Evolutionary conservation across 2,797 vertebrate species (phyloP).

Genomic region (Pampus argenteus): DNA sequence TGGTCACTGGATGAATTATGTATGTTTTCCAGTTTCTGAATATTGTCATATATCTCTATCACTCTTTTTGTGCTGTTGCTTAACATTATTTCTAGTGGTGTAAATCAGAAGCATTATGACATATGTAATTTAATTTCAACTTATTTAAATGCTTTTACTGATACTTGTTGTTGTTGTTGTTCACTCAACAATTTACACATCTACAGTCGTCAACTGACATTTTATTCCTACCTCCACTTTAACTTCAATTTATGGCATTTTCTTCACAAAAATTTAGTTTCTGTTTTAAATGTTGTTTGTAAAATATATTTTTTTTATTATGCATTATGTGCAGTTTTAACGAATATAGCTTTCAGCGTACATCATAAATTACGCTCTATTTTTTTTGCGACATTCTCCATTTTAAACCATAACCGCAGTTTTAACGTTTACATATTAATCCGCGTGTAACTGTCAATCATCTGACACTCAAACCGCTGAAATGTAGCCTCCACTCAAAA

Average conservation of each 20-base stretch:
- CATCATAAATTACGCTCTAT: too few species aligned
- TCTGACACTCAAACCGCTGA: background rate
- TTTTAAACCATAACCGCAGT: too few species aligned
- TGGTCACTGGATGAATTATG: too few species aligned
- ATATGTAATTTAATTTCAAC: too few species aligned
- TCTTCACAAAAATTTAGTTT: too few species aligned
- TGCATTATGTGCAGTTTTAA: background rate
- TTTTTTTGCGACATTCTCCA: background rate
- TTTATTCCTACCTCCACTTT: too few species aligned
- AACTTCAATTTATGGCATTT: background rate
- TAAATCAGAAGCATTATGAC: background rate
- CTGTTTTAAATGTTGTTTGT: background rate
- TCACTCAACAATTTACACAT: background rate
- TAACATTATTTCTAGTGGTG: background rate
- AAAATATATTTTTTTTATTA: background rate
- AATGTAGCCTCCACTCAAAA: background rate
- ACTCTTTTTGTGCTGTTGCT: too few species aligned
- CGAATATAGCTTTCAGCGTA: background rate
- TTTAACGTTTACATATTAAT: too few species aligned
- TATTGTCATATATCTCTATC: too few species aligned
- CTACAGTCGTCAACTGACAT: background rate
- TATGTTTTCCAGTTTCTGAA: too few species aligned
- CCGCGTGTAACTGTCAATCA: too few species aligned
- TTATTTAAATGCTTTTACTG: background rate
- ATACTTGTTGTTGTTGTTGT: too few species aligned